Percentiles rank a stretch among this genome's conserved stretches.
Conservation (phyloP, 2,113 vertebrate genomes). For the Octodon degus region DNA sequence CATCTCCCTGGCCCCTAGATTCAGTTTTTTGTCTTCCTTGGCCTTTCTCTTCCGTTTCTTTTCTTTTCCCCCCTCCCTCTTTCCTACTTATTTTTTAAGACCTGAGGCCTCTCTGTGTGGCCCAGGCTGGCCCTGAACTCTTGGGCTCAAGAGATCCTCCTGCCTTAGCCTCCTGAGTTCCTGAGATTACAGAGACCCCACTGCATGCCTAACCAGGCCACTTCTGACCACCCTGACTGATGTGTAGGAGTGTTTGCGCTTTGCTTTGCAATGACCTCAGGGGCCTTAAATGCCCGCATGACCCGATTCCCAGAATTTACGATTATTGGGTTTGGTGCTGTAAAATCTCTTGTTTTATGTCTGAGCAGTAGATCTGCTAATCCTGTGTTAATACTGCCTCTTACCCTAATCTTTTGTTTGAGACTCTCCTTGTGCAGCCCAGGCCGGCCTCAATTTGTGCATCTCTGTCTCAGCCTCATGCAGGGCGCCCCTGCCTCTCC, state of each 20-base stretch:
- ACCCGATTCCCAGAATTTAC: neutral
- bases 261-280: neutral
- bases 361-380: neutral
- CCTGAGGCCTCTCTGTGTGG: neutral
- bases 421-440: neutral
- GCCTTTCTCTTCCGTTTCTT: neutral
- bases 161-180: neutral
- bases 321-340: neutral
- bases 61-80: no score
- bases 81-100: neutral
- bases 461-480: neutral
- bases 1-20: neutral
- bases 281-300: neutral
- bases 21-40: neutral
- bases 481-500: no score
- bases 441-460: neutral
- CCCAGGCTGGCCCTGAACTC: neutral
- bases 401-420: neutral
- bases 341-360: neutral
- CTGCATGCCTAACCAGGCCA: neutral
- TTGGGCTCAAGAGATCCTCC: neutral
- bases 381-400: neutral
- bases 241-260: fast-evolving
- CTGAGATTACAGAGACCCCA: fast-evolving
- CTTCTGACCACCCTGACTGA: neutral